These are phyloP conservation scores for Lepidurus packardi DNA, from an alignment of 1,140 invertebrate species.

Conservation along the genomic window DNA sequence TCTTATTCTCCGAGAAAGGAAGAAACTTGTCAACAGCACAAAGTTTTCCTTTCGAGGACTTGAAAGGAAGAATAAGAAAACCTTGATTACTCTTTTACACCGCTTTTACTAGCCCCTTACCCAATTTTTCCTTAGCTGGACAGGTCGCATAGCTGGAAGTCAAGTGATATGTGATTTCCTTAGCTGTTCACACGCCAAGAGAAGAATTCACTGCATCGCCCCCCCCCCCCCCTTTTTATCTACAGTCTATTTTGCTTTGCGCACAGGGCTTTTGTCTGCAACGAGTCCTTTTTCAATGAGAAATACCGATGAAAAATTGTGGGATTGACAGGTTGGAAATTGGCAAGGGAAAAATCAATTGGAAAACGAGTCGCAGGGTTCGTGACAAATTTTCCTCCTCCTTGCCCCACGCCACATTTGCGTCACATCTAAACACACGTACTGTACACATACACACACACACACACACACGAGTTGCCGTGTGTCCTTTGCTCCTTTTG, in stretches of 20 bases:
- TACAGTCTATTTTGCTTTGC: neutral
- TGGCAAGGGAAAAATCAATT: neutral
- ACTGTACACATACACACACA: too few relatives aligned
- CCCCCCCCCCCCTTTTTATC: neutral
- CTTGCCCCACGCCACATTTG: neutral
- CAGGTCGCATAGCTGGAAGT: neutral
- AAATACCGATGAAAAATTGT: conserved; percentile 12
- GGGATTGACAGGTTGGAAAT: conserved; percentile 17
- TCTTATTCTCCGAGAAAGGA: neutral
- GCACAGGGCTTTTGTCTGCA: neutral
- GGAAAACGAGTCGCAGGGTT: neutral
- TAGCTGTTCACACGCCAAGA: neutral
- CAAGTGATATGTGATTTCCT: conserved; percentile 15
- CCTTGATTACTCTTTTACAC: neutral
- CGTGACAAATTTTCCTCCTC: neutral
- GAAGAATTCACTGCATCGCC: neutral
- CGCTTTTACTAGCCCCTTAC: neutral
- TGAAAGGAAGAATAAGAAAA: neutral
- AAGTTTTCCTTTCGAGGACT: neutral
- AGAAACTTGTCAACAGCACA: neutral
- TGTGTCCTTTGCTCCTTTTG: neutral
- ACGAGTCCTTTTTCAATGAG: neutral
- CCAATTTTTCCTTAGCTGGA: neutral
- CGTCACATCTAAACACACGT: too few relatives aligned
- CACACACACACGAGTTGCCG: too few relatives aligned